A percentile compares a stretch with the other conserved stretches of the same genome.
Evolutionary conservation across 2,888 invertebrate species (phyloP).

Genomic region (Catocala fraxini): DNA sequence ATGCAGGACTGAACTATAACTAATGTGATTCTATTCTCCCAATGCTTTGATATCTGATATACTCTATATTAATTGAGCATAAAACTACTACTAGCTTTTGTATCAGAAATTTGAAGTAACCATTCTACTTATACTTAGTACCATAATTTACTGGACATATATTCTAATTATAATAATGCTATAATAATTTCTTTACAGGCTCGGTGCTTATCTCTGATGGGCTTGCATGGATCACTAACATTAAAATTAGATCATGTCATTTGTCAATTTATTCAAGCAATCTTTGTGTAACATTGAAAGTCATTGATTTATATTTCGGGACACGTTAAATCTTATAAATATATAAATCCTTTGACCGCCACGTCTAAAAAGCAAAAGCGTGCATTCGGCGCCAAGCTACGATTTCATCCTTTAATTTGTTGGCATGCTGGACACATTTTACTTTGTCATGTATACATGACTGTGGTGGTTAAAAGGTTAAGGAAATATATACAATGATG

Average conservation of each 20-base stretch:
- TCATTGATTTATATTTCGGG: constrained; percentile 13
- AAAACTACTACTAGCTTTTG: too few species aligned
- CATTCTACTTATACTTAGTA: constrained; percentile 5
- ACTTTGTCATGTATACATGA: too few species aligned
- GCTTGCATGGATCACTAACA: constrained; percentile 81
- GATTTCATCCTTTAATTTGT: too few species aligned
- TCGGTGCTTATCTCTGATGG: constrained; percentile 84
- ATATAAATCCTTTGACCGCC: neutral
- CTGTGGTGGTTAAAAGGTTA: too few species aligned
- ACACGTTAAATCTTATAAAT: constrained; percentile 17
- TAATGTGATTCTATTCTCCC: too few species aligned
- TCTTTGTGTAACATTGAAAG: constrained; percentile 5
- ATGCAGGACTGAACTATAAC: too few species aligned
- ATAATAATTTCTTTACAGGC: constrained; percentile 76
- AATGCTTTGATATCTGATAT: too few species aligned
- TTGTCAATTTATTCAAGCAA: constrained; percentile 50
- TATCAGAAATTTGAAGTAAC: too few species aligned
- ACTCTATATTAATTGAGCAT: too few species aligned
- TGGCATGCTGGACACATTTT: too few species aligned
- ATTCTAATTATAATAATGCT: constrained; percentile 16
- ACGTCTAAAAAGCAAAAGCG: neutral
- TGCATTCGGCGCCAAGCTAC: too few species aligned
- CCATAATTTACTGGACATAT: constrained; percentile 3
- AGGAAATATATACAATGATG: too few species aligned
- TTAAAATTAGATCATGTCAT: constrained; percentile 39